Conservation (phyloP, 2,113 vertebrate genomes). For the Thomomys bottae region DNA sequence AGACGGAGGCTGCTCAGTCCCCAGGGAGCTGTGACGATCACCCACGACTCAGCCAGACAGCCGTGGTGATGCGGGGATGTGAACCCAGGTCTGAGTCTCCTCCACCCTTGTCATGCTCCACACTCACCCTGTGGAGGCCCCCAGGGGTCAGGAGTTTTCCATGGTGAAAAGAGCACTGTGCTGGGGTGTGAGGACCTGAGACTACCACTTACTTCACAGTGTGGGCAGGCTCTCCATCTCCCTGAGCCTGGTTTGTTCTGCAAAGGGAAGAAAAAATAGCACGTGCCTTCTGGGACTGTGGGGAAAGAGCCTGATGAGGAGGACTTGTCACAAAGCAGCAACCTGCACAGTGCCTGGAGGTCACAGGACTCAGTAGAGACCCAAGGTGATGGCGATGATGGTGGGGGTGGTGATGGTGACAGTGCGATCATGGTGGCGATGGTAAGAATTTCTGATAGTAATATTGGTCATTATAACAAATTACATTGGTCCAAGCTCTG, state of each 20-base stretch:
- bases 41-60: background rate
- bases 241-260: background rate
- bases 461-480: no score
- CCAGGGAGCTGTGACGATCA: fast-evolving
- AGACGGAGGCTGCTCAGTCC: background rate
- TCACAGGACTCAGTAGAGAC: background rate
- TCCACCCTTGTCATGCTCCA: background rate
- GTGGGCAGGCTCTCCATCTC: background rate
- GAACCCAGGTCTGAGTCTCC: background rate
- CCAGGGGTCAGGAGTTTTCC: background rate
- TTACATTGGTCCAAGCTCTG: background rate
- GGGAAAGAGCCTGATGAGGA: fast-evolving
- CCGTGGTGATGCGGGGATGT: background rate
- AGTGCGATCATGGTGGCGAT: background rate
- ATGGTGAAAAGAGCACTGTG: background rate
- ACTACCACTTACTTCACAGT: background rate
- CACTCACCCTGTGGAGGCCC: background rate
- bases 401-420: background rate
- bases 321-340: background rate
- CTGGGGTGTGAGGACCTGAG: background rate
- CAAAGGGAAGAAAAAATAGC: background rate
- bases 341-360: background rate
- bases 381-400: background rate
- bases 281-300: background rate
- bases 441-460: background rate